A percentile compares a stretch with the other conserved stretches of the same genome.
Conservation (phyloP, 1,140 invertebrate genomes). For the Solen grandis region DNA sequence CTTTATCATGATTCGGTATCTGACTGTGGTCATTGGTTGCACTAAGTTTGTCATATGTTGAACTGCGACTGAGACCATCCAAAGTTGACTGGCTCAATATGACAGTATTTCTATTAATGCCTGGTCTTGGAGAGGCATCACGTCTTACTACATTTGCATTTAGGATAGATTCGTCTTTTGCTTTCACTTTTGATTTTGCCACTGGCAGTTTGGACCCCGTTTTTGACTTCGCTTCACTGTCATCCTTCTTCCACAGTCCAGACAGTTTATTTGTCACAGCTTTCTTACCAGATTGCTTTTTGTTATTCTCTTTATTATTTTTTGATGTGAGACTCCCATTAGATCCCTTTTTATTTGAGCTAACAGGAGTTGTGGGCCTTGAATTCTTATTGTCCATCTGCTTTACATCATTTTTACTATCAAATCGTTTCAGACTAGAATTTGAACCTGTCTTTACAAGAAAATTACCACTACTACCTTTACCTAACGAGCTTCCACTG, state of each 20-base stretch:
- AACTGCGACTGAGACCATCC: conserved; percentile 68
- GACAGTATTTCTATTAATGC: conserved; percentile 42
- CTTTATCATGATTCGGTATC: conserved; percentile 56
- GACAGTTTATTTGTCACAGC: conserved; percentile 93
- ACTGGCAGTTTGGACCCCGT: conserved; percentile 64
- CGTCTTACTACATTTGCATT: neutral
- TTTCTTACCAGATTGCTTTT: conserved; percentile 79
- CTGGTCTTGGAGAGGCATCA: conserved; percentile 23
- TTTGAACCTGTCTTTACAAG: conserved; percentile 58
- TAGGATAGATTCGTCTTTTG: conserved; percentile 24
- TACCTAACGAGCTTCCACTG: conserved; percentile 60
- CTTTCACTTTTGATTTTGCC: conserved; percentile 15
- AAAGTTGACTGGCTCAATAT: conserved; percentile 36
- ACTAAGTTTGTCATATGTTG: conserved; percentile 73
- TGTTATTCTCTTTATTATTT: conserved; percentile 61
- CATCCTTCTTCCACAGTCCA: conserved; percentile 90
- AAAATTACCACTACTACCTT: conserved; percentile 59
- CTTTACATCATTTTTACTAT: conserved; percentile 75
- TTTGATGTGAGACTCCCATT: conserved; percentile 70
- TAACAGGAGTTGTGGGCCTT: conserved; percentile 69
- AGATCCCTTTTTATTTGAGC: conserved; percentile 72
- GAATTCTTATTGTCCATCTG: conserved; percentile 77
- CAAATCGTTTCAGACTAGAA: conserved; percentile 57
- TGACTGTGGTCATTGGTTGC: conserved; percentile 61
- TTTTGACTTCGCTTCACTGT: conserved; percentile 40